These are phyloP conservation scores for Drepana falcataria DNA, from an alignment of 2,888 invertebrate species.

Conservation along the genomic window DNA sequence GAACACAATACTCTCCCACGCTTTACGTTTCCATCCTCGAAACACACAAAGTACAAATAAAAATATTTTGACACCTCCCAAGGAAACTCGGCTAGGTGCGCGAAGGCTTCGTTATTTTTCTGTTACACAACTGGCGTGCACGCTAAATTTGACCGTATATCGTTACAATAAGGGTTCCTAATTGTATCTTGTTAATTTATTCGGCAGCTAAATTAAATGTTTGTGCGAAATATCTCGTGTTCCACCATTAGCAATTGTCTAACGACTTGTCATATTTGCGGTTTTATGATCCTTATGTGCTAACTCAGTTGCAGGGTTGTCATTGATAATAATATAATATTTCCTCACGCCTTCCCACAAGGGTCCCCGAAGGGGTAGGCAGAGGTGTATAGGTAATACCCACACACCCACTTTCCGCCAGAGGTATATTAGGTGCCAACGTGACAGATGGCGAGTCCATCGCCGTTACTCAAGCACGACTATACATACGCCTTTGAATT, in stretches of 20 bases:
- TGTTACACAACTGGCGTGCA: not conserved
- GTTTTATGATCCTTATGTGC: not conserved
- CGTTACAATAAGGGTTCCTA: not conserved
- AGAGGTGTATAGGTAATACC: too few relatives aligned
- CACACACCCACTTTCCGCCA: too few relatives aligned
- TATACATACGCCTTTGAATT: too few relatives aligned
- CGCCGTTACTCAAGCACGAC: too few relatives aligned
- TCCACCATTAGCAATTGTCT: constrained; percentile 5
- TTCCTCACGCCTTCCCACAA: too few relatives aligned
- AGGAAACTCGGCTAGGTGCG: constrained; percentile 26
- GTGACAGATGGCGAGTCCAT: too few relatives aligned
- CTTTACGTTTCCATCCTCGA: constrained; percentile 7
- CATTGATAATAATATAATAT: too few relatives aligned
- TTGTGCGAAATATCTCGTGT: not conserved
- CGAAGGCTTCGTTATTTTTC: constrained; percentile 4
- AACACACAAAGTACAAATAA: constrained; percentile 19
- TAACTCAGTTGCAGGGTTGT: not conserved
- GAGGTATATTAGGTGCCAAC: too few relatives aligned
- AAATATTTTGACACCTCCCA: constrained; percentile 46
- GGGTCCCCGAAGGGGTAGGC: too few relatives aligned
- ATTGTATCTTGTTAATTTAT: not conserved
- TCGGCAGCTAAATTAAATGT: not conserved
- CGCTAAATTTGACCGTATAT: not conserved
- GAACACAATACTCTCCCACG: constrained; percentile 9
- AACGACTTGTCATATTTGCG: not conserved